Evolutionary conservation across 2,888 invertebrate genomes (phyloP).

Genomic region (Pimpla rufipes): DNA sequence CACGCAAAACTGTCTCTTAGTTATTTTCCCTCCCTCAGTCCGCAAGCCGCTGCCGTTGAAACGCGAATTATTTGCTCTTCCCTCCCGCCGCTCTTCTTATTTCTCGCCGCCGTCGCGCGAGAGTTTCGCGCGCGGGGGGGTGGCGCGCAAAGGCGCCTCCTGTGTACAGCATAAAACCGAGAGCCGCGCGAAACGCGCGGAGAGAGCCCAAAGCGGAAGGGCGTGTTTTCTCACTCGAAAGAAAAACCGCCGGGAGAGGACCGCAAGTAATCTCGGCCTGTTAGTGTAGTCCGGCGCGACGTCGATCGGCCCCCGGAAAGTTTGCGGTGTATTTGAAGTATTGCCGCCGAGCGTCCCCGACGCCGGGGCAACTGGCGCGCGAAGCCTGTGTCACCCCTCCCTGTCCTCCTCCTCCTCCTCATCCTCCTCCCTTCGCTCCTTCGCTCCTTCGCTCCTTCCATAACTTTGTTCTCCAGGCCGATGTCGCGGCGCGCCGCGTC

Average conservation of each 20-base stretch:
- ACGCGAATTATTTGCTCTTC: too few species aligned
- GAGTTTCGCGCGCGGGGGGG: too few species aligned
- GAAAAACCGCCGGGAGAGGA: constrained; percentile 50
- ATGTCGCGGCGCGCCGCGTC: constrained; percentile 44
- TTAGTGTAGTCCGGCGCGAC: constrained; percentile 47
- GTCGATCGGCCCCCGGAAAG: constrained; percentile 54
- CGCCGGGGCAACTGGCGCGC: constrained; percentile 2
- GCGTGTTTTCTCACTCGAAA: constrained; percentile 28
- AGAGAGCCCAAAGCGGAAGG: neutral
- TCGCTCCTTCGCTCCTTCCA: neutral
- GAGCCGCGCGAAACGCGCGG: constrained; percentile 13
- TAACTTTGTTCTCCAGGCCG: constrained; percentile 56
- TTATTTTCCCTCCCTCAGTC: too few species aligned
- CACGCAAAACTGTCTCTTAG: too few species aligned
- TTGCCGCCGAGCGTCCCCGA: constrained; percentile 39
- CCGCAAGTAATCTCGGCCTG: constrained; percentile 57
- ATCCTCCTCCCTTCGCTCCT: neutral
- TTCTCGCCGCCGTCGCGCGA: too few species aligned
- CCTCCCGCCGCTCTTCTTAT: too few species aligned
- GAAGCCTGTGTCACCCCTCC: constrained; percentile 25
- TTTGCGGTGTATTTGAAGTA: constrained; percentile 62
- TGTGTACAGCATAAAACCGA: neutral
- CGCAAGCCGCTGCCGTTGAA: too few species aligned
- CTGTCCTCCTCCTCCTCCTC: constrained; percentile 1
- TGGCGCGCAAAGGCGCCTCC: too few species aligned